Percentiles rank a stretch among this genome's conserved stretches.
These are phyloP conservation scores for Cabera pusaria DNA, from an alignment of 2,888 invertebrate species.

Conservation along the genomic window DNA sequence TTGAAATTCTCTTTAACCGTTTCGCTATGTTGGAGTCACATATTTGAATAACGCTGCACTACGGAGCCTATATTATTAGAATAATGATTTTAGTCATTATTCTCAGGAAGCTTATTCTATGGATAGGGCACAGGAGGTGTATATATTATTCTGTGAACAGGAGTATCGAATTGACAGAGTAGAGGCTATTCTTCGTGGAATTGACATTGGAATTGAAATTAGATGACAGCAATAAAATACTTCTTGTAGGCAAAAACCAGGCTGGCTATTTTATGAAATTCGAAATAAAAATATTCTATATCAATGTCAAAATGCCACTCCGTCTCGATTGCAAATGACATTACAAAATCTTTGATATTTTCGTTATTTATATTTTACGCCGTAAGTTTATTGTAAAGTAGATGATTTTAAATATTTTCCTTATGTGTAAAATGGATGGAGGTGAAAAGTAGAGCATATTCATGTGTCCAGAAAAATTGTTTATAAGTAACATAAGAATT, in stretches of 20 bases:
- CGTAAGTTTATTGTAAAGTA: conserved; percentile 47
- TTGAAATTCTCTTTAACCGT: too few relatives aligned
- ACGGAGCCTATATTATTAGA: too few relatives aligned
- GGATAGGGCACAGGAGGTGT: too few relatives aligned
- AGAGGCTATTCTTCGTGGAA: too few relatives aligned
- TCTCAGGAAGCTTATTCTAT: too few relatives aligned
- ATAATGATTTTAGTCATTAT: too few relatives aligned
- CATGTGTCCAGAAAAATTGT: conserved; percentile 53
- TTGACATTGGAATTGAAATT: too few relatives aligned
- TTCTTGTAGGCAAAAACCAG: conserved; percentile 6
- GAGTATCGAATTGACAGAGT: too few relatives aligned
- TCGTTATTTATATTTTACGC: conserved; percentile 62
- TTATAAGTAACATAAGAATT: conserved; percentile 52
- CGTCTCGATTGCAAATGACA: conserved; percentile 71
- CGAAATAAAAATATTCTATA: conserved; percentile 39
- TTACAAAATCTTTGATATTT: conserved; percentile 65
- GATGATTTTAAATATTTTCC: conserved; percentile 55
- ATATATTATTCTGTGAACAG: too few relatives aligned
- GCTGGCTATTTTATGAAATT: conserved; percentile 18
- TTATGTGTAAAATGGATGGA: conserved; percentile 67
- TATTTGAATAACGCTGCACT: too few relatives aligned
- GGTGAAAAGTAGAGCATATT: conserved; percentile 55
- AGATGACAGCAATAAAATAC: too few relatives aligned
- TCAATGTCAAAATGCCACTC: conserved; percentile 53
- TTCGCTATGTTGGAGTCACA: too few relatives aligned